These are phyloP conservation scores for Microctenopoma stevenorrisi DNA, from an alignment of 2,797 vertebrate genomes.

Conservation along the genomic window DNA sequence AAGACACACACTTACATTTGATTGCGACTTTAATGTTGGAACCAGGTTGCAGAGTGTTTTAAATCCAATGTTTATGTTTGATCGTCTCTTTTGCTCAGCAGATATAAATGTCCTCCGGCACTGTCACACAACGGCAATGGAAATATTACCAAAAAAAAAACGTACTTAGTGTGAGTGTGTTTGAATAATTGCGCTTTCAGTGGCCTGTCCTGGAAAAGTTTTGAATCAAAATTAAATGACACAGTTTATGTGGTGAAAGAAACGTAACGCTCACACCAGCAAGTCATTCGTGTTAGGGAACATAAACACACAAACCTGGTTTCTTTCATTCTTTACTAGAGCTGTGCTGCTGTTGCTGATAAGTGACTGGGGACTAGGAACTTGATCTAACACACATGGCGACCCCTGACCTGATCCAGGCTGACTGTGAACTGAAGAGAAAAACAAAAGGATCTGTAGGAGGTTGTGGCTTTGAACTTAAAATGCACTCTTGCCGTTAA, in stretches of 20 bases:
- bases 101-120: constrained; percentile 90
- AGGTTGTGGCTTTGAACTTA: background rate
- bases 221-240: too few relatives aligned
- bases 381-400: constrained; percentile 88
- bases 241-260: too few relatives aligned
- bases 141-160: constrained; percentile 1
- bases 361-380: constrained; percentile 91
- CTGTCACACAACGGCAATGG: constrained; percentile 75
- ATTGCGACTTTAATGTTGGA: constrained; percentile 84
- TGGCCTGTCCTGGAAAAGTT: too few relatives aligned
- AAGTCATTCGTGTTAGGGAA: background rate
- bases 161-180: background rate
- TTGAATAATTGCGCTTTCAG: too few relatives aligned
- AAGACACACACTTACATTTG: constrained; percentile 82
- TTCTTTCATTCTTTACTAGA: constrained; percentile 84
- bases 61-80: constrained; percentile 93
- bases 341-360: constrained; percentile 84
- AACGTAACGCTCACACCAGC: background rate
- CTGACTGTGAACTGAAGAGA: constrained; percentile 79
- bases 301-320: constrained; percentile 81
- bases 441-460: constrained; percentile 12
- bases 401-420: constrained; percentile 88
- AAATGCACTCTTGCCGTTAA: background rate
- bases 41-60: constrained; percentile 91
- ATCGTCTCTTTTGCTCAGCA: constrained; percentile 94